Evolutionary conservation across 64 coral and sea anemone genomes (phyloP).

Genomic region (Dendrophyllia cribrosa): DNA sequence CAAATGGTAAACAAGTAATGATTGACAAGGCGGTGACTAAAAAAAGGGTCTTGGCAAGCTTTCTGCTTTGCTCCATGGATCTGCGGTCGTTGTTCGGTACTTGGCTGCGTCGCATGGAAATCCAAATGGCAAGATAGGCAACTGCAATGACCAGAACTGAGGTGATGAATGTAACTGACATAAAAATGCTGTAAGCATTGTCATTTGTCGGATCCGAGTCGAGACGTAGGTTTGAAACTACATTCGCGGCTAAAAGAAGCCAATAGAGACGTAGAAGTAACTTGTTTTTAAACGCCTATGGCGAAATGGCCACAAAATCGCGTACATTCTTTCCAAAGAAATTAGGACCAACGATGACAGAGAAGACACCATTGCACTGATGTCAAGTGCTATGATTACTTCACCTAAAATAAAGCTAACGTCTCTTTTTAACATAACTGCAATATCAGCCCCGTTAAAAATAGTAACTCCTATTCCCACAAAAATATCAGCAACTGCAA

Average conservation of each 20-base stretch:
- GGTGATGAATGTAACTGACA: background rate
- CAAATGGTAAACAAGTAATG: background rate
- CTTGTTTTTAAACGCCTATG: background rate
- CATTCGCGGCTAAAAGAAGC: background rate
- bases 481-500: constrained; percentile 5
- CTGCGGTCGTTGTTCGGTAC: background rate
- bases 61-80: background rate
- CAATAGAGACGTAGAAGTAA: background rate
- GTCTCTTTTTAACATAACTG: background rate
- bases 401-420: too few relatives aligned
- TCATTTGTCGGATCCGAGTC: background rate
- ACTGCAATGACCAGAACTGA: background rate
- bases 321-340: constrained; percentile 6
- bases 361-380: background rate
- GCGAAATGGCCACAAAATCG: background rate
- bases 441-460: background rate
- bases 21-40: background rate
- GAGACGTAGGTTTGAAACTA: background rate
- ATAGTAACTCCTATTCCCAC: background rate
- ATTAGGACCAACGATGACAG: background rate
- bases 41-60: background rate
- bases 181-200: background rate
- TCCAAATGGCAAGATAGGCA: background rate
- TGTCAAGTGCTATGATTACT: background rate
- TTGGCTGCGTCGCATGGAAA: background rate